Percentiles rank a stretch among this genome's conserved stretches.
These are phyloP conservation scores for Palloptera scutellata DNA, from an alignment of 2,888 invertebrate genomes.

Conservation along the genomic window DNA sequence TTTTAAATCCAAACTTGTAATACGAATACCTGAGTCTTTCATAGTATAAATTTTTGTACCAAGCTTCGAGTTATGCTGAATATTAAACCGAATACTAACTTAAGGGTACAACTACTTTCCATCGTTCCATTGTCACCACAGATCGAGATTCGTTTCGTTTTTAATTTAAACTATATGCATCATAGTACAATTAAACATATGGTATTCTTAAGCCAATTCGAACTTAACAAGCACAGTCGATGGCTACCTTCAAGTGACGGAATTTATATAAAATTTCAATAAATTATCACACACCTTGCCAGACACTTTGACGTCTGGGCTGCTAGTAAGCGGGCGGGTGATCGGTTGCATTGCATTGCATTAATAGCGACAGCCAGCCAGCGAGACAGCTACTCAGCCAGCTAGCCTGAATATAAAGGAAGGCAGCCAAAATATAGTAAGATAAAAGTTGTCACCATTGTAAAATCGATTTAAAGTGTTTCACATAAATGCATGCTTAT, in stretches of 20 bases:
- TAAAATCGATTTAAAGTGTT: slow-evolving; percentile 15
- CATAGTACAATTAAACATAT: neutral
- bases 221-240: neutral
- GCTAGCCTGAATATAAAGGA: neutral
- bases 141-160: too few species aligned
- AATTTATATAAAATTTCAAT: neutral
- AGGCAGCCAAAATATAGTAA: neutral
- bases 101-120: too few species aligned
- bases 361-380: neutral
- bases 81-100: too few species aligned
- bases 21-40: too few species aligned
- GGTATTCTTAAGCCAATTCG: neutral
- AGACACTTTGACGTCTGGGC: slow-evolving; percentile 17
- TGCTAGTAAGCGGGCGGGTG: neutral
- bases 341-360: neutral
- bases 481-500: slow-evolving; percentile 40
- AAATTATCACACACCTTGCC: slow-evolving; percentile 5
- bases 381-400: neutral
- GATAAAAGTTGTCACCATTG: slow-evolving; percentile 10
- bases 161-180: too few species aligned
- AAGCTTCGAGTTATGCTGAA: too few species aligned
- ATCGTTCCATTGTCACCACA: too few species aligned
- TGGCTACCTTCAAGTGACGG: neutral
- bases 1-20: too few species aligned
- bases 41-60: too few species aligned